A percentile compares a stretch with the other conserved stretches of the same genome.
These are phyloP conservation scores for Oscheius sp. DNA, from an alignment of 2,888 invertebrate species.

Conservation along the genomic window DNA sequence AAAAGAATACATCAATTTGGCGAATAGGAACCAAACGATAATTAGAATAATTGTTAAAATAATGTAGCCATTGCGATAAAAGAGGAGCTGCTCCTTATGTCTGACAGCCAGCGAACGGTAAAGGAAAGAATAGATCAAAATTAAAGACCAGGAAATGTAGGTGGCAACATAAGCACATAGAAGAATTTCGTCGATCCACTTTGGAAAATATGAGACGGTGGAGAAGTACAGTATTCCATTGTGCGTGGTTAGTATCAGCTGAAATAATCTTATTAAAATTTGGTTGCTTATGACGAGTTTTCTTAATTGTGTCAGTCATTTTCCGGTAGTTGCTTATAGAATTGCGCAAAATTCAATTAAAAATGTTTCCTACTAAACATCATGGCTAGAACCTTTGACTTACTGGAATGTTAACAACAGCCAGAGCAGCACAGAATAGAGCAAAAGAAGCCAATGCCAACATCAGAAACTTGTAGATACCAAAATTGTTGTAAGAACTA, in stretches of 20 bases:
- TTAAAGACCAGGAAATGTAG: slow-evolving; percentile 4
- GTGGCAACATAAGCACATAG: not conserved
- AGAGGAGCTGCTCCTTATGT: not conserved
- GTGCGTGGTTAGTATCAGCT: not conserved
- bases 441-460: not conserved
- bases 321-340: not conserved
- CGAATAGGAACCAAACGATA: not conserved
- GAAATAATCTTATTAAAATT: not conserved
- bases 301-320: not conserved
- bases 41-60: not conserved
- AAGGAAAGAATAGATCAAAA: slow-evolving; percentile 4
- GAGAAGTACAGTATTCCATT: slow-evolving; percentile 2
- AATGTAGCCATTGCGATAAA: not conserved
- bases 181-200: not conserved
- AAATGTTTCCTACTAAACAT: not conserved
- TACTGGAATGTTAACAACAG: not conserved
- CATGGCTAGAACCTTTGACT: not conserved
- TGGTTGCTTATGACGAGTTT: too few relatives aligned
- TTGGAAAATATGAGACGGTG: not conserved
- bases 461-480: slow-evolving; percentile 11
- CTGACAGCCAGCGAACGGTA: slow-evolving; percentile 5
- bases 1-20: slow-evolving; percentile 2
- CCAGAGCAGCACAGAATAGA: not conserved
- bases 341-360: not conserved
- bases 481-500: not conserved